A percentile compares a stretch with the other conserved stretches of the same genome.
phyloP scores from a whole-genome alignment of 2,888 invertebrate species.

The Piscicola geometra region DNA sequence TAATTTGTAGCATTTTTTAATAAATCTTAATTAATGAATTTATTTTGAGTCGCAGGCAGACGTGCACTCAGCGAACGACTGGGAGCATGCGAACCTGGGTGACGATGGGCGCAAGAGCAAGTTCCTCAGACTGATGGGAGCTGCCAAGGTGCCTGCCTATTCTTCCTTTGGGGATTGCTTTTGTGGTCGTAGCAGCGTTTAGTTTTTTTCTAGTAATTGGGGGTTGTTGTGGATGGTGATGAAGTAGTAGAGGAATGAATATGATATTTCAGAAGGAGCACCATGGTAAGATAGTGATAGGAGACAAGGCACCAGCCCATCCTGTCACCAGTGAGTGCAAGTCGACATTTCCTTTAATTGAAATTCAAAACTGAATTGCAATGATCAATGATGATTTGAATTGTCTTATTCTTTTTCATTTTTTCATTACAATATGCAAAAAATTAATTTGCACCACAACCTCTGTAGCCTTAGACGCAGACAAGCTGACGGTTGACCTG shows the following conservation, averaged over 20 bases:
- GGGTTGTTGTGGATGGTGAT: neutral
- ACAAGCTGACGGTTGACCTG: constrained; percentile 43
- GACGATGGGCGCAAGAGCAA: constrained; percentile 53
- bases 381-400: too few relatives aligned
- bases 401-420: too few relatives aligned
- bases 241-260: too few relatives aligned
- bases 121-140: constrained; percentile 55
- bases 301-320: constrained; percentile 45
- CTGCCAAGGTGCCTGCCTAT: constrained; percentile 49
- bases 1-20: too few relatives aligned
- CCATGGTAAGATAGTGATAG: constrained; percentile 51
- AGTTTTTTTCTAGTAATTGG: neutral
- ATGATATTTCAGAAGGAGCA: constrained; percentile 51
- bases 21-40: too few relatives aligned
- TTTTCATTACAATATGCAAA: too few relatives aligned
- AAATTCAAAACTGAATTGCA: too few relatives aligned
- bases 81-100: constrained; percentile 55
- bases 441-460: neutral
- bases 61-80: constrained; percentile 53
- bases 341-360: neutral
- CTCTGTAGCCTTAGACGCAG: constrained; percentile 36
- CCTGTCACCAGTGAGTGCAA: constrained; percentile 28
- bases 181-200: neutral
- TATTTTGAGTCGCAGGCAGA: neutral
- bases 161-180: neutral